Evolutionary conservation across 64 coral and sea anemone genomes (phyloP).

Genomic region (Porites lutea): DNA sequence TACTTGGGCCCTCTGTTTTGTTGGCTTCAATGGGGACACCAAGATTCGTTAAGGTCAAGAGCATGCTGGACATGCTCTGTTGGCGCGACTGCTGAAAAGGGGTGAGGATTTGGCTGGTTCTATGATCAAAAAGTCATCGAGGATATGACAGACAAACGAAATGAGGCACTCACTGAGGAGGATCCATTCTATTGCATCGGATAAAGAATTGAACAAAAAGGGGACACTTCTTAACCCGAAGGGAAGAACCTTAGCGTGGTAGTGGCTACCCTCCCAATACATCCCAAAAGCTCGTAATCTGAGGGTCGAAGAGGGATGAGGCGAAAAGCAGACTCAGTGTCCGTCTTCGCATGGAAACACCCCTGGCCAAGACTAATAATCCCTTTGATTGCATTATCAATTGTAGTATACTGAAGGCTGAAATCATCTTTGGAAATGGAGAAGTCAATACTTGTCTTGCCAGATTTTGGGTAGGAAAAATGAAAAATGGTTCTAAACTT

Average conservation of each 20-base stretch:
- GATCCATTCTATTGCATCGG: not conserved
- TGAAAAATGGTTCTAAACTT: too few relatives aligned
- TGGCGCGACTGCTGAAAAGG: not conserved
- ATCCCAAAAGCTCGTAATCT: too few relatives aligned
- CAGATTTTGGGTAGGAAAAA: too few relatives aligned
- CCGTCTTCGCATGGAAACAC: not conserved
- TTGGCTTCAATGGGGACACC: not conserved
- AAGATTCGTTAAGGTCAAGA: slow-evolving; percentile 16
- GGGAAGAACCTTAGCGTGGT: not conserved
- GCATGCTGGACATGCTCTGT: not conserved
- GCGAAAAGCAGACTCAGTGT: not conserved
- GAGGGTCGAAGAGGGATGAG: slow-evolving; percentile 4
- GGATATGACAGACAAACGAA: not conserved
- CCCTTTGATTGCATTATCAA: not conserved
- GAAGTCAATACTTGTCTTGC: too few relatives aligned
- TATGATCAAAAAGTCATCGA: too few relatives aligned
- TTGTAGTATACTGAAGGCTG: too few relatives aligned
- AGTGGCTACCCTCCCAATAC: too few relatives aligned
- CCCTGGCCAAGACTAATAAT: not conserved
- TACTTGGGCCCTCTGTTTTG: too few relatives aligned
- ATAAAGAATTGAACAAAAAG: not conserved
- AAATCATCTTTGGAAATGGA: too few relatives aligned
- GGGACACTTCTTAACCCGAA: too few relatives aligned
- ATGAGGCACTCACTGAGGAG: slow-evolving; percentile 9
- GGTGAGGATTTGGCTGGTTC: not conserved